Conservation (phyloP, 2,888 invertebrate genomes). For the Parascotia fuliginaria region DNA sequence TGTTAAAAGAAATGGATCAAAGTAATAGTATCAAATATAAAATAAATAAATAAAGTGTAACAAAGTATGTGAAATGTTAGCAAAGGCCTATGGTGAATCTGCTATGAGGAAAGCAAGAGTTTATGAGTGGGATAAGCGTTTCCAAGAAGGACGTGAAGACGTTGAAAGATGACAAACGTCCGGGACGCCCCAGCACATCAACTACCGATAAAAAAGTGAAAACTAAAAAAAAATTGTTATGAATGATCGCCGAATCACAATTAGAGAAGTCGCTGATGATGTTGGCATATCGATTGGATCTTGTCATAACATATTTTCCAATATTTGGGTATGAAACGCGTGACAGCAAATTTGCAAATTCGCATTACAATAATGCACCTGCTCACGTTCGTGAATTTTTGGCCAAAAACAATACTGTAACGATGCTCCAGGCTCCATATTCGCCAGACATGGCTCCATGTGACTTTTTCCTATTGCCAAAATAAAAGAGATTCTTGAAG, state of each 20-base stretch:
- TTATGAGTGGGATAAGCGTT: constrained; percentile 2
- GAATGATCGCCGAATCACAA: not conserved
- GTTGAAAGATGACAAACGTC: constrained; percentile 8
- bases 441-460: not conserved
- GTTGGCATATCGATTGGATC: not conserved
- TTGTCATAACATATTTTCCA: not conserved
- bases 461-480: constrained; percentile 8
- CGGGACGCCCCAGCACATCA: constrained; percentile 12
- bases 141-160: constrained; percentile 2
- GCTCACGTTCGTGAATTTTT: not conserved
- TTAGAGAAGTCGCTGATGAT: not conserved
- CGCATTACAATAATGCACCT: not conserved
- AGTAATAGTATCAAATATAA: not conserved
- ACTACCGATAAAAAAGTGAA: constrained; percentile 11
- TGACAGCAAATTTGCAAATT: not conserved
- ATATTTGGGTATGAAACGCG: not conserved
- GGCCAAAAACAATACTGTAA: not conserved
- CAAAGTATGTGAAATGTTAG: not conserved
- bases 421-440: constrained; percentile 1
- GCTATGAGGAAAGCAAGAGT: constrained; percentile 1
- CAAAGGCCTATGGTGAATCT: constrained; percentile 6
- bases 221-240: constrained; percentile 8
- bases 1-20: not conserved
- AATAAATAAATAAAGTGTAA: not conserved
- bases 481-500: constrained; percentile 4